phyloP scores from a whole-genome alignment of 2,797 vertebrate species.

The Phrynocephalus forsythii region DNA sequence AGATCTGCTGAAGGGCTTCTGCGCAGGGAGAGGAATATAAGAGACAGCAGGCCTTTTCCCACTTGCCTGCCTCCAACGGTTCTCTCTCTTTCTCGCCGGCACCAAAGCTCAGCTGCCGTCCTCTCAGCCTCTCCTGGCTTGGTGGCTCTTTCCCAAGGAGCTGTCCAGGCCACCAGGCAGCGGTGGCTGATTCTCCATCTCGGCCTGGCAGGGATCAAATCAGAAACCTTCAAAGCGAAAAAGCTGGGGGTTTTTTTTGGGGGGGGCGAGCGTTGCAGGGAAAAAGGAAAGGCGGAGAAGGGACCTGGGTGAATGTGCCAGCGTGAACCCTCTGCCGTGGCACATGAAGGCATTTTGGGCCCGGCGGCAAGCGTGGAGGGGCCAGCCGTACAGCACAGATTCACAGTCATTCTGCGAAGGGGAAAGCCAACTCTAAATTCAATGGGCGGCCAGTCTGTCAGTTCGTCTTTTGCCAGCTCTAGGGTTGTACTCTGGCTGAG shows the following conservation, averaged over 20 bases:
- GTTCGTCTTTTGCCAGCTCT: conserved; percentile 28
- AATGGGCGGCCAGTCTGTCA: conserved; percentile 46
- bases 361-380: conserved; percentile 40
- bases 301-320: no score
- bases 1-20: not conserved
- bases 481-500: no score
- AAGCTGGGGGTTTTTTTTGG: no score
- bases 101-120: not conserved
- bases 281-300: not conserved
- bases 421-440: conserved; percentile 77
- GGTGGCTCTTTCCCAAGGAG: not conserved
- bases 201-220: not conserved
- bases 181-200: no score
- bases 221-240: not conserved
- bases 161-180: not conserved
- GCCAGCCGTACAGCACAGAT: conserved; percentile 71
- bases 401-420: conserved; percentile 75
- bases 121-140: conserved; percentile 21
- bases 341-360: conserved; percentile 26
- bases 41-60: conserved; percentile 76
- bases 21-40: no score
- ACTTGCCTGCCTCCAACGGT: conserved; percentile 45
- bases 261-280: not conserved
- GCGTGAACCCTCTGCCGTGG: no score
- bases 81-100: not conserved